Conservation (phyloP, 2,113 vertebrate species). For the Sitta europaea region DNA sequence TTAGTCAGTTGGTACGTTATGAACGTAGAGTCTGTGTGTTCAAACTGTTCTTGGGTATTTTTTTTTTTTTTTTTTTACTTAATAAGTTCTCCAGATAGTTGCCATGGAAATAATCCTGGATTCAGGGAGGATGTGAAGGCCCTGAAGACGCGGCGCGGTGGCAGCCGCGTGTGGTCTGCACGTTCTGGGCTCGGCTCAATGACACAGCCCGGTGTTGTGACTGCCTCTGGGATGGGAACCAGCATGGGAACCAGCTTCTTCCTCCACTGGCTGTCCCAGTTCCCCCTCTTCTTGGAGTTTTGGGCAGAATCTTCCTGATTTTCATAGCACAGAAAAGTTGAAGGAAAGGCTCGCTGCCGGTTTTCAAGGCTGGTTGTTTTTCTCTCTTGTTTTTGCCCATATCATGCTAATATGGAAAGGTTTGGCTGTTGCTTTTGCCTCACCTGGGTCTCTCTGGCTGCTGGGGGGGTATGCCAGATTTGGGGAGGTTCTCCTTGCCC, state of each 20-base stretch:
- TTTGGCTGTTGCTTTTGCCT: not conserved
- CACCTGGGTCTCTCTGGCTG: not conserved
- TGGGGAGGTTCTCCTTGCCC: not conserved
- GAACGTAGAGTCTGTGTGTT: conserved; percentile 9
- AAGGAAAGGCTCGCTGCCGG: not conserved
- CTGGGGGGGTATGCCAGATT: not conserved
- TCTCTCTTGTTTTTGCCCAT: not conserved
- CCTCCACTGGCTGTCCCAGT: accelerated
- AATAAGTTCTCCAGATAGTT: conserved; percentile 57
- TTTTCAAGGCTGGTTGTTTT: not conserved
- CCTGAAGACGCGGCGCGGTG: accelerated
- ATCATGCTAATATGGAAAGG: accelerated
- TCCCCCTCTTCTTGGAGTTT: not conserved
- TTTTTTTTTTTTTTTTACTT: not conserved
- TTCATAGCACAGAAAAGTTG: not conserved
- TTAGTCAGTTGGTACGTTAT: conserved; percentile 1
- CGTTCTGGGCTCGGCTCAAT: not conserved
- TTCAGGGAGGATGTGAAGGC: not conserved
- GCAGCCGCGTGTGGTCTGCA: not conserved
- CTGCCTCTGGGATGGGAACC: not conserved
- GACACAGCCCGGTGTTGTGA: not conserved
- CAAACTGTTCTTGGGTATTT: not conserved
- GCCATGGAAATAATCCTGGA: conserved; percentile 54
- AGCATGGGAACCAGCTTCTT: not conserved
- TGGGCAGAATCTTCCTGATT: not conserved